phyloP scores from a whole-genome alignment of 2,797 vertebrate species.

The Anguilla anguilla region DNA sequence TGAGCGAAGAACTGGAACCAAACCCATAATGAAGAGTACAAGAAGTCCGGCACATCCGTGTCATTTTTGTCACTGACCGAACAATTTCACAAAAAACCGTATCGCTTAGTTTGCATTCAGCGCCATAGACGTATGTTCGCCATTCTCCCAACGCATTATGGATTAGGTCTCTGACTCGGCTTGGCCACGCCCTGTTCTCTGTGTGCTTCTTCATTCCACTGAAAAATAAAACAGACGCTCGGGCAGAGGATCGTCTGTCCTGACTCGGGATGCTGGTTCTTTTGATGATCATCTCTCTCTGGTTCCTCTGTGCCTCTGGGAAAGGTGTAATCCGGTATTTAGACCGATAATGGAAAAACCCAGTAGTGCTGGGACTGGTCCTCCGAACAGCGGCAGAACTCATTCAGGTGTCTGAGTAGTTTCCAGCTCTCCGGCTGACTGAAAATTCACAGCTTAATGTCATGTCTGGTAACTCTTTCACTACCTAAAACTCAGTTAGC shows the following conservation, averaged over 20 bases:
- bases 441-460: background rate
- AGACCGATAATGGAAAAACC: background rate
- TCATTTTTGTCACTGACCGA: background rate
- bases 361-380: background rate
- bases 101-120: background rate
- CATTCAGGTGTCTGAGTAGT: constrained; percentile 24
- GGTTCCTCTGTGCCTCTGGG: background rate
- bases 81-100: background rate
- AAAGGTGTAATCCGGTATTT: background rate
- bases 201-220: background rate
- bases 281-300: constrained; percentile 20
- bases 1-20: background rate
- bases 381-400: constrained; percentile 63
- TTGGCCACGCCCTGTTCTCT: background rate
- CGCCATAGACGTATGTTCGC: background rate
- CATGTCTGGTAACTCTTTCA: background rate
- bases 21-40: background rate
- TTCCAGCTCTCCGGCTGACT: background rate
- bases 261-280: background rate
- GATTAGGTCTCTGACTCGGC: background rate
- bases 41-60: background rate
- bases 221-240: background rate
- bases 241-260: background rate
- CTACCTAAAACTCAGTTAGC: constrained; percentile 7
- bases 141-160: no score